These are phyloP conservation scores for Willowsia nigromaculata DNA, from an alignment of 2,888 invertebrate species.

Conservation along the genomic window DNA sequence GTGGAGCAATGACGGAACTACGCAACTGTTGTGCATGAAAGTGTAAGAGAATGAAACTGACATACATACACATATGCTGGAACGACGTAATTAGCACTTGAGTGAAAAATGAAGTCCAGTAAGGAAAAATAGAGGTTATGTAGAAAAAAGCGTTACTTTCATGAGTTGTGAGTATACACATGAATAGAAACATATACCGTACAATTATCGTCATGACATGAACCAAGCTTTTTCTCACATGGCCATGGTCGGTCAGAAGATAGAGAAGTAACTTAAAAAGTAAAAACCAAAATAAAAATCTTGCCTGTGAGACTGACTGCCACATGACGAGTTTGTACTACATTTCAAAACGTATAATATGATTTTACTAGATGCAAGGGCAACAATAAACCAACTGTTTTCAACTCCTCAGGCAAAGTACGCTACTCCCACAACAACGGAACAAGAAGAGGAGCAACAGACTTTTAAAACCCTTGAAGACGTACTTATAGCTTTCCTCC, in stretches of 20 bases:
- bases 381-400: slow-evolving; percentile 70
- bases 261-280: slow-evolving; percentile 5
- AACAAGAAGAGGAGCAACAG: not conserved
- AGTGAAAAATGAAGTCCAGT: not conserved
- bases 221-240: slow-evolving; percentile 14
- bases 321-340: slow-evolving; percentile 38
- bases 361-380: slow-evolving; percentile 6
- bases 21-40: not conserved
- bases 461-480: slow-evolving; percentile 48
- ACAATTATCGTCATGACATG: slow-evolving; percentile 11
- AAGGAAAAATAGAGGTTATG: not conserved
- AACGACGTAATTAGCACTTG: slow-evolving; percentile 5
- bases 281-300: slow-evolving; percentile 39
- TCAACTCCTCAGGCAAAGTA: slow-evolving; percentile 39
- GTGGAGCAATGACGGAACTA: too few relatives aligned
- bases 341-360: not conserved
- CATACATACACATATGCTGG: not conserved
- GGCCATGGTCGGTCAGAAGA: not conserved
- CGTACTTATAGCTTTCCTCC: not conserved
- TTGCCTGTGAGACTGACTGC: slow-evolving; percentile 30
- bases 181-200: not conserved
- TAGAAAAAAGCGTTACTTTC: not conserved
- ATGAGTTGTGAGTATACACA: not conserved
- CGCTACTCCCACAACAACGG: slow-evolving; percentile 35
- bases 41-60: not conserved